Evolutionary conservation across 2,888 invertebrate species (phyloP).

Genomic region (Oasisia sp.): DNA sequence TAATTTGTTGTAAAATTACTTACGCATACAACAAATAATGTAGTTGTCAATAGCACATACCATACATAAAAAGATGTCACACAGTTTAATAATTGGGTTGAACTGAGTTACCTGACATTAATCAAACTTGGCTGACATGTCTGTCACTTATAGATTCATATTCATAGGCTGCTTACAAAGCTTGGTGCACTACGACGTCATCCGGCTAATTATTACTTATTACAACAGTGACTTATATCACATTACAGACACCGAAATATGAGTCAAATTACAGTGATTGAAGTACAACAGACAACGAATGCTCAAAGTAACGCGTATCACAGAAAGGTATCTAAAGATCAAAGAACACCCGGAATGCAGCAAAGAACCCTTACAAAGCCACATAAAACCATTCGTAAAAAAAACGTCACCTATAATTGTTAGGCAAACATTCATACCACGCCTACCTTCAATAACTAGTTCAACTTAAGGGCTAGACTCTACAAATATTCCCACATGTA

Average conservation of each 20-base stretch:
- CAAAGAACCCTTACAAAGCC: not conserved
- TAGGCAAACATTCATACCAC: not conserved
- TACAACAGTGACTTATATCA: not conserved
- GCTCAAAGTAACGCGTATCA: not conserved
- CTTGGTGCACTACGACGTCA: not conserved
- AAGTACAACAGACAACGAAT: not conserved
- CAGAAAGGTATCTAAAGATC: not conserved
- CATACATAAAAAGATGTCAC: not conserved
- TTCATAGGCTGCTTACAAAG: not conserved
- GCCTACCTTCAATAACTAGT: not conserved
- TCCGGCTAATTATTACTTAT: not conserved
- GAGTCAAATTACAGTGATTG: not conserved
- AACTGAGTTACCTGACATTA: not conserved
- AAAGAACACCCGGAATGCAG: not conserved
- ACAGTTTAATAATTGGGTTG: not conserved
- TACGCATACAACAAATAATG: not conserved
- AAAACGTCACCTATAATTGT: not conserved
- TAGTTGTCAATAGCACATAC: not conserved
- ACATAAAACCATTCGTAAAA: not conserved
- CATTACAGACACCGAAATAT: not conserved
- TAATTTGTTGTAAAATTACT: conserved; percentile 17
- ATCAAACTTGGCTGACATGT: not conserved
- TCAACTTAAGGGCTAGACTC: not conserved
- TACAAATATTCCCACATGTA: not conserved
- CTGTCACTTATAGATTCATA: not conserved